Base-by-base conservation (phyloP, 1,140 invertebrate species). In the Limonius californicus region DNA sequence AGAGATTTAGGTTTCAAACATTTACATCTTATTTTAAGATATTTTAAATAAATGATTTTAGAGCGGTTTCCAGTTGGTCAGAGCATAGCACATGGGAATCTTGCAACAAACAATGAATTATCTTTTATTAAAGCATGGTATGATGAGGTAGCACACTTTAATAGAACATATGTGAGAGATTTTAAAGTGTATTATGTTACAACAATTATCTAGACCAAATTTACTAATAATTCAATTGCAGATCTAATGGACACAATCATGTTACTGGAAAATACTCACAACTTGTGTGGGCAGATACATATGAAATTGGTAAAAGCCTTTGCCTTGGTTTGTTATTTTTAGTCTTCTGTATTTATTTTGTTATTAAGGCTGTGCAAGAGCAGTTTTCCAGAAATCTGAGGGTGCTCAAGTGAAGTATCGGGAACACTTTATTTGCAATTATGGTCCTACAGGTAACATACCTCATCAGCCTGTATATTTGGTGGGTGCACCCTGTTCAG, bases 261-360 rank as follows among this genome's bases (percentile, higher is more conserved):
- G 19, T 59, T 8, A 71, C 70, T 35, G 74, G 70, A n/a, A 75
- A 77, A 53, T 82, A 77, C 59, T 77, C 78, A 0, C 78, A 80
- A 70, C 61, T 81, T 43, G 68, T 80, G 15, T 81, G 79, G 79
- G 79, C 71, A 11, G 73, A 78, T 12, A 78, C 79, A 1, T 73
- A 70, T 14, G 63, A 59, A 20, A 64, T 82, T 16, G 79, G 79
- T 65, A 65, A 45, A n/a, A n/a, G n/a, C n/a, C n/a, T n/a, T n/a
- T n/a, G n/a, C n/a, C n/a, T n/a, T n/a, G 21, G 45, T 21, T 1
- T 45, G 3, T 9, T 20, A 50, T 21, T 60, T 27, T 75, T 42
- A 74, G 70, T 35, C n/a, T 15, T 45, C n/a, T 45, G 6, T 45
- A n/a, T 6, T 45, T 45, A 45, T 15, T 12, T 18, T 45, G 42